Evolutionary conservation across 2,888 invertebrate species (phyloP).

Genomic region (Heliconius aoede): DNA sequence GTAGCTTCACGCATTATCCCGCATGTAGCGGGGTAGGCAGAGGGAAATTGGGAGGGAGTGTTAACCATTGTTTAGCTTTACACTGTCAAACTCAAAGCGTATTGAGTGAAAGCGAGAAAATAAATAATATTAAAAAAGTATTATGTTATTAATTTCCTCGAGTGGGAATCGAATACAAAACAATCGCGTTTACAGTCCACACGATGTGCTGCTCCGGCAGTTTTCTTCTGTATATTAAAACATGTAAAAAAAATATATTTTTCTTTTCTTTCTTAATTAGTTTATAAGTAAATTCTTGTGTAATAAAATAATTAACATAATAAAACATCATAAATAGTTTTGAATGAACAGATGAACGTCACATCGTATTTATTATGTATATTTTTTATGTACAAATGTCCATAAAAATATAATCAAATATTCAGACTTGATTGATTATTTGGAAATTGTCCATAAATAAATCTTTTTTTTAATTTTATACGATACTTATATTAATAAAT

Average conservation of each 20-base stretch:
- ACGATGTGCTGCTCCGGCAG: no score
- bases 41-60: not conserved
- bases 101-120: no score
- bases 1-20: not conserved
- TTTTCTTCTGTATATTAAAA: no score
- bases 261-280: not conserved
- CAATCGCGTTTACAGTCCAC: no score
- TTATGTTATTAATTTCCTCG: no score
- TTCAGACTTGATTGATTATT: constrained; percentile 4
- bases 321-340: not conserved
- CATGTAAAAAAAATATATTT: not conserved
- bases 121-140: no score
- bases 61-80: not conserved
- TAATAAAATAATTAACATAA: not conserved
- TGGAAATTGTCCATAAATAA: not conserved
- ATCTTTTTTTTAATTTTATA: constrained; percentile 5
- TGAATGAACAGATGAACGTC: not conserved
- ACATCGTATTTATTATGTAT: not conserved
- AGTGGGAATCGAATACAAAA: no score
- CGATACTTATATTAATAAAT: not conserved
- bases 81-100: no score
- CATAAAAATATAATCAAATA: constrained; percentile 1
- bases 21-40: not conserved
- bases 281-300: not conserved
- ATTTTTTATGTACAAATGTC: not conserved